Conservation (phyloP, 2,888 invertebrate genomes). For the Allygus modestus region DNA sequence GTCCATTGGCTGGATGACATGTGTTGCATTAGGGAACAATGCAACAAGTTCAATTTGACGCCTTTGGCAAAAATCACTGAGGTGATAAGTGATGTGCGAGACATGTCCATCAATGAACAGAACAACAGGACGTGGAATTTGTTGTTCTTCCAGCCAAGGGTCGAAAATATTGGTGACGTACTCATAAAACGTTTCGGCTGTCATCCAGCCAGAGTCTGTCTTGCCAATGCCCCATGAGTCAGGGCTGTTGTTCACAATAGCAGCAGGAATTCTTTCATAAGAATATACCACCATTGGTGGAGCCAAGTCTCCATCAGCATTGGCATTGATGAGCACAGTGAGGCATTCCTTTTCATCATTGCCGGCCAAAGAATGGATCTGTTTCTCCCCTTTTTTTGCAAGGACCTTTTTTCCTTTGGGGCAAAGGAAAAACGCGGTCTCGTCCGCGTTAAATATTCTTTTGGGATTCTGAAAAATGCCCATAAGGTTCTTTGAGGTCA, state of each 20-base stretch:
- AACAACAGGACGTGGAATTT: slow-evolving; percentile 72
- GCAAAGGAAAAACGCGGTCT: slow-evolving; percentile 65
- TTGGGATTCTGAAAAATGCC: slow-evolving; percentile 64
- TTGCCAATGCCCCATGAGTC: slow-evolving; percentile 73
- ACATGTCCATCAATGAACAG: slow-evolving; percentile 74
- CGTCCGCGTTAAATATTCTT: slow-evolving; percentile 64
- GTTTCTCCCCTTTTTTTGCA: slow-evolving; percentile 69
- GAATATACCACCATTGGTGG: slow-evolving; percentile 67
- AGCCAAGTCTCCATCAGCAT: slow-evolving; percentile 24
- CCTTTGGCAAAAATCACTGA: slow-evolving; percentile 66
- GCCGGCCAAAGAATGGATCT: slow-evolving; percentile 69
- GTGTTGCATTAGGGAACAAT: slow-evolving; percentile 68
- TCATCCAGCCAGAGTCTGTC: slow-evolving; percentile 75
- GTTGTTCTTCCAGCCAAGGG: slow-evolving; percentile 72
- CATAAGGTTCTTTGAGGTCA: slow-evolving; percentile 63
- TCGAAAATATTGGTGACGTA: slow-evolving; percentile 73
- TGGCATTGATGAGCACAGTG: slow-evolving; percentile 69
- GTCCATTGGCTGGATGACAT: slow-evolving; percentile 69
- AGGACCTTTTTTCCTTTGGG: slow-evolving; percentile 67
- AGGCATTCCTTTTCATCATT: slow-evolving; percentile 72
- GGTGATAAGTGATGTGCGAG: slow-evolving; percentile 71
- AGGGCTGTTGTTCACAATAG: slow-evolving; percentile 67
- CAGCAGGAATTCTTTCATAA: slow-evolving; percentile 67
- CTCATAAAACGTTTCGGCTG: slow-evolving; percentile 73
- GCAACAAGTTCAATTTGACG: slow-evolving; percentile 67